Evolutionary conservation across 2,888 invertebrate species (phyloP), one percentile per base, ranked within the genome.

Genomic region (Pycnomerus fuliginosus): DNA sequence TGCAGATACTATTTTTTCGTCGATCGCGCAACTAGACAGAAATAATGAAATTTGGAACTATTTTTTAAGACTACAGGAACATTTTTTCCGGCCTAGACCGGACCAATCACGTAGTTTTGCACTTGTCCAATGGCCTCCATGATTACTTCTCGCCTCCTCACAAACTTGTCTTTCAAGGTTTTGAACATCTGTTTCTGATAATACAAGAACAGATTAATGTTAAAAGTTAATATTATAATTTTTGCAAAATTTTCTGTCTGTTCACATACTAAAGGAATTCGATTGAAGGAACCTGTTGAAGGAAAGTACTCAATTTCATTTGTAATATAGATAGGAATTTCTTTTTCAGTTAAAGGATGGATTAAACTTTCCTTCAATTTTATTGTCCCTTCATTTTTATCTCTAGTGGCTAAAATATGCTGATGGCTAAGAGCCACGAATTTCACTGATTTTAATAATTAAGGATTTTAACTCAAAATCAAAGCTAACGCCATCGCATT

Each of bases 71-170:
- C n/a, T n/a, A n/a, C n/a, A n/a, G n/a, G n/a, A n/a, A n/a, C n/a
- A n/a, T n/a, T n/a, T n/a, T n/a, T n/a, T n/a, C n/a, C n/a, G n/a
- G n/a, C n/a, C n/a, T n/a, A n/a, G n/a, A n/a, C n/a, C n/a, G n/a
- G n/a, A 74, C 98, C 98, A 98, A 72, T 98, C 98, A 58, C 86
- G 81, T 12, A 95, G 74, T 64, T 86, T 87, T 0, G 86, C 82
- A 68, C 93, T 94, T 0, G 88, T 85, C 58, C 76, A 78, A 69
- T 84, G 79, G 3, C 89, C 90, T n/a, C 90, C 90, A 44, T 82
- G 76, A 52, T 80, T 77, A 35, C 74, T 65, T 49, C 69, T 65
- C 1, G 87, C 87, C 54, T 76, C 73, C 16, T 74, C 62, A 60
- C 85, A 73, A 16, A 85, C 78, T 56, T 76, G 73, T 35, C 74